Percentiles rank a stretch among this genome's conserved stretches.
phyloP scores from a whole-genome alignment of 1,140 invertebrate species.

The Halesus radiatus region DNA sequence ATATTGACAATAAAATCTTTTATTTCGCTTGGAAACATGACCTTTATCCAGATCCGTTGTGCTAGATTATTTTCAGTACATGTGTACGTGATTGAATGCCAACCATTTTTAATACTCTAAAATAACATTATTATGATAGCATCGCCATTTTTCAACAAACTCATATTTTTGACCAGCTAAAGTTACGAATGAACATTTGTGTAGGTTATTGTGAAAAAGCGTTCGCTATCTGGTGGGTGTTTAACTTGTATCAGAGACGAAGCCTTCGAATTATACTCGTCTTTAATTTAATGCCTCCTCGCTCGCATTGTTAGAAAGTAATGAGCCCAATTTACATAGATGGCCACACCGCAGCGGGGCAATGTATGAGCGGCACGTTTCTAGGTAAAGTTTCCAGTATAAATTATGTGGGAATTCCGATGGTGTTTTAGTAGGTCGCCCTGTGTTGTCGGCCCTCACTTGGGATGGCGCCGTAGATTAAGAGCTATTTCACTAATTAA shows the following conservation, averaged over 20 bases:
- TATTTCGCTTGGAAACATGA: no score
- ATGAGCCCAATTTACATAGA: slow-evolving; percentile 50
- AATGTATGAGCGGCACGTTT: slow-evolving; percentile 42
- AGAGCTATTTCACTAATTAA: slow-evolving; percentile 45
- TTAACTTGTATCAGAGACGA: slow-evolving; percentile 12
- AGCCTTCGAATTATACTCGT: slow-evolving; percentile 11
- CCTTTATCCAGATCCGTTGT: no score
- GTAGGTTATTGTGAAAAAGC: background rate
- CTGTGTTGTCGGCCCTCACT: slow-evolving; percentile 13
- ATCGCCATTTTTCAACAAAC: no score
- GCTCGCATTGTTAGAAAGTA: slow-evolving; percentile 48
- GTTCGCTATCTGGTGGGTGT: background rate
- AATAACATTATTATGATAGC: no score
- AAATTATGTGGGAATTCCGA: slow-evolving; percentile 47
- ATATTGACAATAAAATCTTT: no score
- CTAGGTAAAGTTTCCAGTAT: slow-evolving; percentile 48
- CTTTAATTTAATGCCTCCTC: slow-evolving; percentile 45
- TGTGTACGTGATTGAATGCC: no score
- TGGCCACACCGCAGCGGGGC: slow-evolving; percentile 36
- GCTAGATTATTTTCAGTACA: no score
- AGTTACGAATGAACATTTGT: no score
- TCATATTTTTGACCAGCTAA: no score
- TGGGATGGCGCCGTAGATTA: slow-evolving; percentile 31
- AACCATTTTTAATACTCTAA: no score
- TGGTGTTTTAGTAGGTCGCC: slow-evolving; percentile 47